A percentile compares a stretch with the other conserved stretches of the same genome.
Evolutionary conservation across 2,797 vertebrate genomes (phyloP).

Genomic region (Leucoraja ocellata): DNA sequence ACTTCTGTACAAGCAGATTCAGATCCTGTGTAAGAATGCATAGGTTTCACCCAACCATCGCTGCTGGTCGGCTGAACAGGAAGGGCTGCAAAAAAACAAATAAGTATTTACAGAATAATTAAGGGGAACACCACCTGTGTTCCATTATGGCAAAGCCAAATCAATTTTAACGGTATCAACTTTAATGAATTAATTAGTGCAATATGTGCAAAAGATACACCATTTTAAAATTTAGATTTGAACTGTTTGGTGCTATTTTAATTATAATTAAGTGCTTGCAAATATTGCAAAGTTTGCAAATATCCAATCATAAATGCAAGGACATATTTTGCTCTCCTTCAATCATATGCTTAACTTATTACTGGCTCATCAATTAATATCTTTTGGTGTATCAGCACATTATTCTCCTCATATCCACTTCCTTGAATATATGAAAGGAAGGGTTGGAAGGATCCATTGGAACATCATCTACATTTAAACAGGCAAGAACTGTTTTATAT

Average conservation of each 20-base stretch:
- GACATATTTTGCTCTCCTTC: too few species aligned
- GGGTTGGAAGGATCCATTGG: neutral
- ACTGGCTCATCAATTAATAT: neutral
- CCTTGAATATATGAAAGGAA: neutral
- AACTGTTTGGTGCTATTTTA: neutral
- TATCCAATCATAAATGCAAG: too few species aligned
- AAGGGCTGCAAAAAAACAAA: conserved; percentile 61
- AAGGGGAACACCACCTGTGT: too few species aligned
- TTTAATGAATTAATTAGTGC: neutral
- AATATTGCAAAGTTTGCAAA: too few species aligned
- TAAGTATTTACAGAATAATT: neutral
- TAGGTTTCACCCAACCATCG: conserved; percentile 90
- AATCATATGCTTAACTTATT: neutral
- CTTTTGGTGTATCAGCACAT: neutral
- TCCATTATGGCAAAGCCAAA: neutral
- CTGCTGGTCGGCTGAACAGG: conserved; percentile 76
- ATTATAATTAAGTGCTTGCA: neutral
- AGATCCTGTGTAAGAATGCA: conserved; percentile 74
- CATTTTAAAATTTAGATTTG: neutral
- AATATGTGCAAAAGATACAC: neutral
- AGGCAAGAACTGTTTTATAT: neutral
- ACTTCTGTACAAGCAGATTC: conserved; percentile 84
- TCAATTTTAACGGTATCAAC: neutral
- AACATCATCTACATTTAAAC: neutral
- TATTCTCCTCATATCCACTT: neutral